A percentile compares a stretch with the other conserved stretches of the same genome.
These are phyloP conservation scores for Strigamia transsilvanica DNA, from an alignment of 2,888 invertebrate species.

Conservation along the genomic window DNA sequence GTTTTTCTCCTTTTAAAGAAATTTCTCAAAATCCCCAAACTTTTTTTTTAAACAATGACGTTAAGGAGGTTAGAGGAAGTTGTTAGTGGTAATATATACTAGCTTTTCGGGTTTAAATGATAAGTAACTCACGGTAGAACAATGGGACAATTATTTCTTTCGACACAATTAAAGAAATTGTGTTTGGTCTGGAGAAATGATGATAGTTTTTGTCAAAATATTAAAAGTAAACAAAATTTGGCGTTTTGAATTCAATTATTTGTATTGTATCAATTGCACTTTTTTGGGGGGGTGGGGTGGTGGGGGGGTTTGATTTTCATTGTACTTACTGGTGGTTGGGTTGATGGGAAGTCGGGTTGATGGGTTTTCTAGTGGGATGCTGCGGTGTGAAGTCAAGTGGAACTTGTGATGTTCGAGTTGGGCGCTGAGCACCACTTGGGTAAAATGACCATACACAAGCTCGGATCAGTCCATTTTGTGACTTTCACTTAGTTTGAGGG, in stretches of 20 bases:
- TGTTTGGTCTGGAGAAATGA: background rate
- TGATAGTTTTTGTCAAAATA: background rate
- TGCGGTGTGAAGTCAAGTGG: background rate
- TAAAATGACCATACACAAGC: slow-evolving; percentile 13
- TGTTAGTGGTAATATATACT: too few species aligned
- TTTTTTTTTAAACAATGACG: background rate
- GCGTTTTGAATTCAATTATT: too few species aligned
- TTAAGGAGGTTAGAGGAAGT: slow-evolving; percentile 12
- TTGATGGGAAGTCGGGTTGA: background rate
- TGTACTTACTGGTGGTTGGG: too few species aligned
- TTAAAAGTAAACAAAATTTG: background rate
- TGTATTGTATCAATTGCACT: too few species aligned
- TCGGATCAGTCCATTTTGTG: background rate
- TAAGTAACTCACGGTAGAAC: slow-evolving; percentile 22
- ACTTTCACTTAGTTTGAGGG: slow-evolving; percentile 18
- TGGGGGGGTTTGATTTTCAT: too few species aligned
- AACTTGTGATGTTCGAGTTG: slow-evolving; percentile 7
- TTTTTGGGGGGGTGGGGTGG: too few species aligned
- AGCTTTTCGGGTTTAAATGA: background rate
- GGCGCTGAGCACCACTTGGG: background rate
- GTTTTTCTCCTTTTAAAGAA: slow-evolving; percentile 34
- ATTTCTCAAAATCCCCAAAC: background rate
- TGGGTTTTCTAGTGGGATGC: background rate
- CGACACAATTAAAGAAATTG: background rate
- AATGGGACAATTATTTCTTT: background rate